Conservation (phyloP, 2,797 vertebrate species). For the Oreochromis mossambicus region DNA sequence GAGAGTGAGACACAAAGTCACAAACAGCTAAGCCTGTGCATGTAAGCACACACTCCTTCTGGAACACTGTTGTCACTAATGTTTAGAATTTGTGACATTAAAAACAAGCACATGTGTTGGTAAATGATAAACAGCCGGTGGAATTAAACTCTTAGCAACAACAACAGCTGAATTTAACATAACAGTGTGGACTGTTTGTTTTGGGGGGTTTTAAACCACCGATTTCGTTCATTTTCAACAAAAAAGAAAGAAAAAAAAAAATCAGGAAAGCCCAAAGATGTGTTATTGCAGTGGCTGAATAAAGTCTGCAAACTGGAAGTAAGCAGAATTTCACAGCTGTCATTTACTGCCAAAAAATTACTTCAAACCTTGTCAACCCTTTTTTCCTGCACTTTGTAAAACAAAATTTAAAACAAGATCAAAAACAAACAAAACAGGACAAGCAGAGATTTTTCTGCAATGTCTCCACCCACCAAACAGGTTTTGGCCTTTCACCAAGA, state of each 20-base stretch:
- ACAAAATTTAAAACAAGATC: background rate
- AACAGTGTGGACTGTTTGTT: background rate
- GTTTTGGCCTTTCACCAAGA: background rate
- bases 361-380: background rate
- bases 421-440: background rate
- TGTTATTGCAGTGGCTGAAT: background rate
- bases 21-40: background rate
- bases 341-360: background rate
- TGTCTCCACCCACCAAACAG: background rate
- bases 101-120: background rate
- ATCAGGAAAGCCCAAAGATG: background rate
- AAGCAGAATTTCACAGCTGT: background rate
- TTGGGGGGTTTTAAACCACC: background rate
- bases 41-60: slow-evolving; percentile 5
- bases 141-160: background rate
- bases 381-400: background rate
- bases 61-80: background rate
- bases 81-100: background rate
- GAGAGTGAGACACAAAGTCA: background rate
- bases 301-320: background rate
- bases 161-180: background rate
- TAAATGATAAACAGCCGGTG: background rate
- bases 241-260: background rate
- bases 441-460: background rate
- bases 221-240: background rate